These are phyloP conservation scores for Athalia circularis DNA, from an alignment of 2,888 invertebrate genomes.

Conservation along the genomic window DNA sequence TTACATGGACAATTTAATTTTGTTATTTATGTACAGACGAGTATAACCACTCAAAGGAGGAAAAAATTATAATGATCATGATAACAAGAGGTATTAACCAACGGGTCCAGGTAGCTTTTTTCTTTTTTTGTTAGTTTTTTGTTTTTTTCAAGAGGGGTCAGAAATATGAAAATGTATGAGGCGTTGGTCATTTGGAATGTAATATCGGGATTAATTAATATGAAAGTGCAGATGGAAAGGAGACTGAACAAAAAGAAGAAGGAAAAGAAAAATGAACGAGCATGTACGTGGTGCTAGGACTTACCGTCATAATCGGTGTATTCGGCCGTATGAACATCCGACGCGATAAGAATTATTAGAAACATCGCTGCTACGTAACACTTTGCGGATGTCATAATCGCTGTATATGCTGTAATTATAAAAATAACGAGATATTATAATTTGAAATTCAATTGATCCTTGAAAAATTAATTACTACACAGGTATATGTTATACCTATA, in stretches of 20 bases:
- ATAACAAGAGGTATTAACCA: too few species aligned
- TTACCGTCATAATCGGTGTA: slow-evolving; percentile 29
- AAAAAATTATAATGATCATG: too few species aligned
- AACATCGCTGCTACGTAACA: slow-evolving; percentile 26
- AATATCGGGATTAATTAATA: too few species aligned
- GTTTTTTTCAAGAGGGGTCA: too few species aligned
- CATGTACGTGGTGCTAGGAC: neutral
- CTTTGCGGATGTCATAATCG: slow-evolving; percentile 22
- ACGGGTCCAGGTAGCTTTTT: too few species aligned
- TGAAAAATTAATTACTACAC: too few species aligned
- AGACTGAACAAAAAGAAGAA: neutral
- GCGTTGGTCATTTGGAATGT: neutral
- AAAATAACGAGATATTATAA: neutral
- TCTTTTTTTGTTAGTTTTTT: too few species aligned
- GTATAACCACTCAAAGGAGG: too few species aligned
- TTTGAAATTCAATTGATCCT: slow-evolving; percentile 1
- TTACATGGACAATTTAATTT: too few species aligned
- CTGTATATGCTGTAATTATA: slow-evolving; percentile 13
- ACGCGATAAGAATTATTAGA: slow-evolving; percentile 25
- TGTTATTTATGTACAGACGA: too few species aligned
- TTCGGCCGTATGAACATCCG: slow-evolving; percentile 38
- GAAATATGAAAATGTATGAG: too few species aligned
- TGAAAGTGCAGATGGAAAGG: neutral
- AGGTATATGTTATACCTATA: neutral
- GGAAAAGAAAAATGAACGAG: neutral